phyloP scores from a whole-genome alignment of 2,888 invertebrate species.

The Drosophila pseudotakahashii region DNA sequence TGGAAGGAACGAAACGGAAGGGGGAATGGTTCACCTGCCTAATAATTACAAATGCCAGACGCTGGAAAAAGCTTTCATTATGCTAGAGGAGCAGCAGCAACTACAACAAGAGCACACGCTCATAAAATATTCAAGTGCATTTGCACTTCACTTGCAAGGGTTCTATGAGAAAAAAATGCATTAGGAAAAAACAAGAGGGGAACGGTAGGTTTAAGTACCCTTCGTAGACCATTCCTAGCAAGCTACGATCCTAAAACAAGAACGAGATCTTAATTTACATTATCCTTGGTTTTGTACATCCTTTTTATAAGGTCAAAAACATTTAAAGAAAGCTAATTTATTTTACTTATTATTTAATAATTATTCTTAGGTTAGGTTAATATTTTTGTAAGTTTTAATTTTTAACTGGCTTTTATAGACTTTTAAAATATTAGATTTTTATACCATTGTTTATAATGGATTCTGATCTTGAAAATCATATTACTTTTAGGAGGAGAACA shows the following conservation, averaged over 20 bases:
- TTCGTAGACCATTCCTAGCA: not conserved
- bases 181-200: conserved; percentile 14
- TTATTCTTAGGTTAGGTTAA: no score
- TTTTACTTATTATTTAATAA: no score
- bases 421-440: no score
- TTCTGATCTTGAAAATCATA: no score
- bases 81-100: conserved; percentile 25
- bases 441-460: no score
- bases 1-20: conserved; percentile 6
- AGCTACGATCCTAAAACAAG: not conserved
- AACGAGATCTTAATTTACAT: not conserved
- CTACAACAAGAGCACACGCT: conserved; percentile 52
- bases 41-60: conserved; percentile 53
- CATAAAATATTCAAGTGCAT: conserved; percentile 79
- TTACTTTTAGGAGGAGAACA: no score
- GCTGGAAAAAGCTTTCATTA: conserved; percentile 46
- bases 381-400: no score
- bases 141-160: conserved; percentile 62
- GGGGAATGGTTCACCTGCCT: conserved; percentile 67
- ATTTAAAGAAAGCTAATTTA: no score
- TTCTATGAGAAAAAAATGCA: conserved; percentile 35
- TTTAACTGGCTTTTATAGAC: no score
- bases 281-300: not conserved
- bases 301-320: not conserved
- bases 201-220: conserved; percentile 17